Evolutionary conservation across 2,888 invertebrate species (phyloP).

Genomic region (Zygogramma bicolorata): DNA sequence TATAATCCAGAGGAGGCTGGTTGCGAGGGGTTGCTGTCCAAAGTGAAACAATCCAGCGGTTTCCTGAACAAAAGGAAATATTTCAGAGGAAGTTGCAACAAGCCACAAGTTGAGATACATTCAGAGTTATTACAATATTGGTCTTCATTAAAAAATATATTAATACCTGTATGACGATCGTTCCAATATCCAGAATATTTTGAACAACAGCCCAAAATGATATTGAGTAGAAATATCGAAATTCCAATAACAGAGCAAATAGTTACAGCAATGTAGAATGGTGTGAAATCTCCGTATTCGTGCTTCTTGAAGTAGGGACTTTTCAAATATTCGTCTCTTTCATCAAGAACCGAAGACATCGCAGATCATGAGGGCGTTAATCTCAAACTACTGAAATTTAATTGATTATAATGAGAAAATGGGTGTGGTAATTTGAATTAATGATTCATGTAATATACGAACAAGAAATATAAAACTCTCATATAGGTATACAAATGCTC

Average conservation of each 20-base stretch:
- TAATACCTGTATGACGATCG: constrained; percentile 81
- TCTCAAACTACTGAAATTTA: neutral
- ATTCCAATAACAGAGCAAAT: constrained; percentile 81
- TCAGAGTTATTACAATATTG: too few species aligned
- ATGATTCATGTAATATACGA: too few species aligned
- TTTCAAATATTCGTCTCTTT: constrained; percentile 72
- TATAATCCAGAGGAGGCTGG: constrained; percentile 84
- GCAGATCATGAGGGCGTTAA: constrained; percentile 44
- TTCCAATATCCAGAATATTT: constrained; percentile 85
- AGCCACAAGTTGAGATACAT: neutral
- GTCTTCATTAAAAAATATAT: neutral
- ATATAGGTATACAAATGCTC: too few species aligned
- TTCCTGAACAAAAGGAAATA: too few species aligned
- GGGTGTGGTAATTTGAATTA: neutral
- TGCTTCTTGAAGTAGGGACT: constrained; percentile 73
- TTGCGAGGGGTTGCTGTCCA: constrained; percentile 88
- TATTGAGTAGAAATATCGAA: constrained; percentile 79
- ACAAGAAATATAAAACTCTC: too few species aligned
- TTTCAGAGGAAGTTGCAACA: neutral
- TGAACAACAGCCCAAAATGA: constrained; percentile 85
- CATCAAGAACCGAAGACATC: constrained; percentile 73
- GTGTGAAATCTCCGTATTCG: constrained; percentile 81
- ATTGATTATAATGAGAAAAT: neutral
- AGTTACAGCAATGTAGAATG: constrained; percentile 86
- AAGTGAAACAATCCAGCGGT: constrained; percentile 86